Evolutionary conservation across 2,888 invertebrate genomes (phyloP), one percentile per base, ranked within the genome.

Genomic region (Microchrysa polita): DNA sequence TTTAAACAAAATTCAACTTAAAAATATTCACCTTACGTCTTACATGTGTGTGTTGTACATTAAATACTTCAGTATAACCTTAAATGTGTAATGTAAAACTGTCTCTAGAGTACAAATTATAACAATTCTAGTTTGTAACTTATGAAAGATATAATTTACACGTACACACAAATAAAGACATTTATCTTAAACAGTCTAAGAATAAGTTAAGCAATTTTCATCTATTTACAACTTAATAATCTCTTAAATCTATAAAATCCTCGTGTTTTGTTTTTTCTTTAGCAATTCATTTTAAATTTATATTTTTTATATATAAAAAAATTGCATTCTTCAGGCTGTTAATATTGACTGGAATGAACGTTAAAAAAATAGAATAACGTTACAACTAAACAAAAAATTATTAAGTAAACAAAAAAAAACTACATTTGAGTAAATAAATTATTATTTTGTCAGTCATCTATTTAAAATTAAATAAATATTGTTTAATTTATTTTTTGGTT

Each of bases 151-250:
- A n/a, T n/a, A 59, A 60, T 74, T 67, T 75, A 75, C 75, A 75
- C 61, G 63, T 73, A 73, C 75, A 75, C 75, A 75, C 75, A 72
- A 67, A 57, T 69, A 69, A 57, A 67, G 71, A 67, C 57, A 67
- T 73, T 71, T 69, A 69, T 40, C 57, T 63, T 73, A 72, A 72
- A 67, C 23, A 69, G 42, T 69, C 69, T 74, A 74, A 73, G 61
- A 74, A 74, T 74, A 74, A 74, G 72, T 74, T 72, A 74, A 74
- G 72, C 73, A 22, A 34, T 65, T 69, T 55, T 52, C 52, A 34
- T 57, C 72, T 75, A 75, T 75, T 42, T 73, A 75, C 75, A 75
- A 75, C 73, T 75, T 73, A 75, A 75, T 75, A 73, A 73, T 75
- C n/a, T 72, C 52, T 69, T 67, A 65, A 53, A 34, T 69, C 42